Percentiles rank a stretch among this genome's conserved stretches.
phyloP scores from a whole-genome alignment of 2,113 vertebrate genomes.

The Herpailurus yagouaroundi region DNA sequence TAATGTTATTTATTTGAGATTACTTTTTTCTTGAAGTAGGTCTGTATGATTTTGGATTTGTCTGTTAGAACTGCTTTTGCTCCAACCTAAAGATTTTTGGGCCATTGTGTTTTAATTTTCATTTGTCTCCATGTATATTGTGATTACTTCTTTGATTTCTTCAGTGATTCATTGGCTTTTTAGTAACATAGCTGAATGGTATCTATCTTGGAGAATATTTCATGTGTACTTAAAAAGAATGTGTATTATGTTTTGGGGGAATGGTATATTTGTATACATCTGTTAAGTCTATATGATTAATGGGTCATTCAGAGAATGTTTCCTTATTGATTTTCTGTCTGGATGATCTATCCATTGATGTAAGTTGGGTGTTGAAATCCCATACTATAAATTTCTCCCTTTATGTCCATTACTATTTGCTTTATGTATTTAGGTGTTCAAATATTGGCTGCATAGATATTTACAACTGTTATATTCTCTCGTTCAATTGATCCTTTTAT shows the following conservation, averaged over 20 bases:
- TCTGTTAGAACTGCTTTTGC: not conserved
- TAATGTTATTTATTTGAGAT: not conserved
- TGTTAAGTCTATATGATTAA: not conserved
- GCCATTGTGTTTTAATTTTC: not conserved
- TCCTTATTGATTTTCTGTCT: too few relatives aligned
- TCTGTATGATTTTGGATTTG: not conserved
- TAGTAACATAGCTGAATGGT: not conserved
- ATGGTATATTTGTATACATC: not conserved
- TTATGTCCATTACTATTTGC: too few relatives aligned
- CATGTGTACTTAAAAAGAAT: not conserved
- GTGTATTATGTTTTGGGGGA: not conserved
- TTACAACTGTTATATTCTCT: too few relatives aligned
- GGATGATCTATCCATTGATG: too few relatives aligned
- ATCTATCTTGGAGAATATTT: not conserved
- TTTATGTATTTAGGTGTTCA: too few relatives aligned
- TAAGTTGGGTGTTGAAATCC: too few relatives aligned
- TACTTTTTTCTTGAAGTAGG: not conserved
- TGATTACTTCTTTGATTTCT: not conserved
- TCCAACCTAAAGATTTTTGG: not conserved
- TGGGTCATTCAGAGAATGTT: too few relatives aligned
- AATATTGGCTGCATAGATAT: too few relatives aligned
- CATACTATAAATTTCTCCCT: too few relatives aligned
- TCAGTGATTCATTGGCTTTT: not conserved
- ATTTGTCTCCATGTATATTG: not conserved
- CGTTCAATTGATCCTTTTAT: too few relatives aligned